Percentiles rank a stretch among this genome's conserved stretches.
Conservation (phyloP, 2,113 vertebrate genomes). For the Alectura lathami region DNA sequence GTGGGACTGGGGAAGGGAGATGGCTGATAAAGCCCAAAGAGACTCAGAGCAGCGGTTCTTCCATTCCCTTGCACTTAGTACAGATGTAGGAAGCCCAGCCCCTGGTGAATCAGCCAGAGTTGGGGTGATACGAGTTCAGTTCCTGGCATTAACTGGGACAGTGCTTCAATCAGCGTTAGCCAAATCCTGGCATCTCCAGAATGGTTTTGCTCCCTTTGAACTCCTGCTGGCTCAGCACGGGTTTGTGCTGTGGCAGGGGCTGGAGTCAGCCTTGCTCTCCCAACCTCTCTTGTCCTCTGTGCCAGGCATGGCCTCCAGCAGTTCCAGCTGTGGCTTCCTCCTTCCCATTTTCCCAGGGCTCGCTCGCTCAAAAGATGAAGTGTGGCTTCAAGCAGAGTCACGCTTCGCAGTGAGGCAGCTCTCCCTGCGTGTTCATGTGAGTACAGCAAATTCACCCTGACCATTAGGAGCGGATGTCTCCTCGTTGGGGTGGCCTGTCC, state of each 20-base stretch:
- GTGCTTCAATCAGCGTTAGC: not conserved
- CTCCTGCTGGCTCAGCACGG: not conserved
- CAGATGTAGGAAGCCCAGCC: rapidly evolving
- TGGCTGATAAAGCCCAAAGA: not conserved
- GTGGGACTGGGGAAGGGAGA: not conserved
- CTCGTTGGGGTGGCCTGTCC: not conserved
- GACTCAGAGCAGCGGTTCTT: not conserved
- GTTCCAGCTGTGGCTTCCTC: slow-evolving; percentile 22
- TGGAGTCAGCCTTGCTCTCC: slow-evolving; percentile 27
- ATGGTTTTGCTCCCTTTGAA: slow-evolving; percentile 7
- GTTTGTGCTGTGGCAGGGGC: not conserved
- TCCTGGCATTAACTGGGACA: not conserved
- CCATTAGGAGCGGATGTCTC: not conserved
- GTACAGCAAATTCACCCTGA: not conserved
- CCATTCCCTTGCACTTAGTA: not conserved
- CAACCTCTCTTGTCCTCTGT: not conserved
- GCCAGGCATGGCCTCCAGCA: slow-evolving; percentile 4
- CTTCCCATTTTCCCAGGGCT: slow-evolving; percentile 20
- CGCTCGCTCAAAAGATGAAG: not conserved
- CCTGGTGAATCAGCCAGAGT: not conserved
- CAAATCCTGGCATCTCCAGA: not conserved
- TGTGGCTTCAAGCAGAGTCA: not conserved
- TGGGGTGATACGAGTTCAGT: rapidly evolving
- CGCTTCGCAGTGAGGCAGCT: not conserved
- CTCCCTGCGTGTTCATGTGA: not conserved